Base-by-base conservation (phyloP, 2,888 invertebrate species). In the Leptopilina drosophilae region DNA sequence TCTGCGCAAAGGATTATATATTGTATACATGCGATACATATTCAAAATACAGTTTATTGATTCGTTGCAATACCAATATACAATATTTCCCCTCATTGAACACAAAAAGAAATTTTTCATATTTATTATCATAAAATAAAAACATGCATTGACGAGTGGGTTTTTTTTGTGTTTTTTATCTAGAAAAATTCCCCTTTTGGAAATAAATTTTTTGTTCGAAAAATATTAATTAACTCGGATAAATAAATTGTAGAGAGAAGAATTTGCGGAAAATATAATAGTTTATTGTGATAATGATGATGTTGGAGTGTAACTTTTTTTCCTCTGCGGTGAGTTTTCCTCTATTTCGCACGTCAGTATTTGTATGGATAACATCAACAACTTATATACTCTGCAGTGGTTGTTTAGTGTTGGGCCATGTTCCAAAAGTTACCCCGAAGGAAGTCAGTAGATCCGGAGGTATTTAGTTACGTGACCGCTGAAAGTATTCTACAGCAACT, bases 381-480 rank as follows among this genome's bases (percentile, higher is more conserved):
- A 49, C 65, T 69, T 69, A 69, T 69, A 49, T 49, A 49, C 9
- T 69, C 49, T 69, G 20, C 14, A 69, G 53, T 46, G 53, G 26
- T 26, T 8, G 53, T 49, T 6, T 14, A 20, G 4, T 73, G n/a
- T 73, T 56, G 73, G 73, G 49, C 73, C 40, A 33, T 33, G 40
- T 56, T 73, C 73, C 73, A 33, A 73, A 73, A 73, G 53, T 73
- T 33, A 40, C 56, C 56, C 73, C 12, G n/a, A 73, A 56, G 40
- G 53, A 53, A 73, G 9, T 33, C 33, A 56, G 40, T 26, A 73
- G 33, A 73, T 73, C 33, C 33, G 12, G 53, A 5, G 53, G 73
- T n/a, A 14, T 56, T 73, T 56, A 73, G 73, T 73, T 73, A 73
- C 73, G 73, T 73, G 73, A 56, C 33, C 33, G n/a, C 33, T 53